Conservation (phyloP, 2,797 vertebrate species). For the Falco columbarius region DNA sequence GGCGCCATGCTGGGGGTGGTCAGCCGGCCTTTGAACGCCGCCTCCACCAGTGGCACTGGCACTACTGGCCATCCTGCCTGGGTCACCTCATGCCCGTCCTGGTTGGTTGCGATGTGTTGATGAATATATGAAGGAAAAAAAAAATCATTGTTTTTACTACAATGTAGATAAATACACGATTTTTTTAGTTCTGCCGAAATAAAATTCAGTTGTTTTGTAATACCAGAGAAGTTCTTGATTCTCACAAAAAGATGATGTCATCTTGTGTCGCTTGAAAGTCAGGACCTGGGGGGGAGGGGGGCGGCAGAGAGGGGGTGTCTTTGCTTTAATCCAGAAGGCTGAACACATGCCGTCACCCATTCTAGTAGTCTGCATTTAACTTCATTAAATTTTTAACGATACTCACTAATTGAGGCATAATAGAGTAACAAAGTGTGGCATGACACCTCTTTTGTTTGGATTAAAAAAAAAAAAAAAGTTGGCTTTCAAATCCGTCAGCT, state of each 20-base stretch:
- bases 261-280: not conserved
- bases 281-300: accelerated
- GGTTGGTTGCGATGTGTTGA: slow-evolving; percentile 46
- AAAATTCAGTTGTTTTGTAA: slow-evolving; percentile 74
- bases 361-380: not conserved
- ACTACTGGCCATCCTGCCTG: not conserved
- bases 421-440: not conserved
- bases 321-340: not conserved
- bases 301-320: not conserved
- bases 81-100: slow-evolving; percentile 4
- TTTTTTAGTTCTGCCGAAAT: slow-evolving; percentile 77
- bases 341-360: not conserved
- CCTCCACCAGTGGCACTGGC: accelerated
- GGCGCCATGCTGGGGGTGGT: not conserved
- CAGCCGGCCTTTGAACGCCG: accelerated
- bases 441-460: not conserved
- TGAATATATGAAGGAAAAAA: slow-evolving; percentile 63
- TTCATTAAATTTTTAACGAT: not conserved
- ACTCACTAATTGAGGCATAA: not conserved
- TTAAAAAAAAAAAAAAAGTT: not conserved
- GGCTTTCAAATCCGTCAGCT: not conserved
- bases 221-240: slow-evolving; percentile 35
- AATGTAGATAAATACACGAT: slow-evolving; percentile 70
- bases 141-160: slow-evolving; percentile 70
- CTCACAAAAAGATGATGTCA: not conserved